phyloP scores from a whole-genome alignment of 2,797 vertebrate species.

The Pyrocephalus nanus region DNA sequence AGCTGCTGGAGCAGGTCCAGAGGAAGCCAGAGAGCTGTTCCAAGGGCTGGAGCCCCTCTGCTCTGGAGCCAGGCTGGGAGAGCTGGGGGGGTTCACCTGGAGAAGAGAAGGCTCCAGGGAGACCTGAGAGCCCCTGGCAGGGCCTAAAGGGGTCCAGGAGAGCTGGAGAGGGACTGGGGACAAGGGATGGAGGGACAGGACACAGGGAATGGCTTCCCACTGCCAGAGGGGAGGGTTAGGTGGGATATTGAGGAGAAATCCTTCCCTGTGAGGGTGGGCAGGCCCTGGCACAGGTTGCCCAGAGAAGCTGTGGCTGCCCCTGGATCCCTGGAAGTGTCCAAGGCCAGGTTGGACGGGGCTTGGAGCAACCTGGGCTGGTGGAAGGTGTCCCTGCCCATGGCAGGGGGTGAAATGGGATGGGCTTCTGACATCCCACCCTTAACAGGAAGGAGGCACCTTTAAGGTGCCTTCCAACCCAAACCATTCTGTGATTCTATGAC shows the following conservation, averaged over 20 bases:
- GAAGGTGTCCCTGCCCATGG: neutral
- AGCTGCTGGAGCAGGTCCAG: neutral
- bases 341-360: rapidly evolving
- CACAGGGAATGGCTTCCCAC: neutral
- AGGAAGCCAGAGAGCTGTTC: rapidly evolving
- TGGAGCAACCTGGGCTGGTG: neutral
- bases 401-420: neutral
- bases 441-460: neutral
- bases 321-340: neutral
- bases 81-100: neutral
- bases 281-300: neutral
- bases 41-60: neutral
- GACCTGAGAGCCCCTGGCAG: neutral
- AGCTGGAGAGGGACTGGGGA: neutral
- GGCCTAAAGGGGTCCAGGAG: neutral
- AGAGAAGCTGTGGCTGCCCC: neutral
- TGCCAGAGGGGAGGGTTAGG: neutral
- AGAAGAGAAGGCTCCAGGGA: neutral
- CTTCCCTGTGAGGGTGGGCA: neutral
- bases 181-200: neutral
- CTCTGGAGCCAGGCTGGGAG: neutral
- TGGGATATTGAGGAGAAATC: neutral
- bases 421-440: neutral
- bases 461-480: neutral
- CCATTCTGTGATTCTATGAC: neutral